A percentile compares a stretch with the other conserved stretches of the same genome.
Conservation (phyloP, 2,888 invertebrate genomes). For the Noctua fimbriata region DNA sequence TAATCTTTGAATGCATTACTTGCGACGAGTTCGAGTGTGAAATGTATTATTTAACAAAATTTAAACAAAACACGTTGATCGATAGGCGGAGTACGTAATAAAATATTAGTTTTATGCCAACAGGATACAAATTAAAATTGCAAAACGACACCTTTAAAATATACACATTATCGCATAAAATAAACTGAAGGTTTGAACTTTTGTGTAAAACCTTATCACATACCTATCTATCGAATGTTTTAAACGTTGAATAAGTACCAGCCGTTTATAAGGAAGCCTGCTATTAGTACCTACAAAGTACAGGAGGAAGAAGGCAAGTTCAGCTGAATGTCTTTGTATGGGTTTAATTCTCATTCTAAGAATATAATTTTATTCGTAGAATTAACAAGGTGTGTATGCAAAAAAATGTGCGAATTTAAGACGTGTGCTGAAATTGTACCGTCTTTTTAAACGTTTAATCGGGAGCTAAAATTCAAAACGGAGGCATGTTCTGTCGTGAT, state of each 20-base stretch:
- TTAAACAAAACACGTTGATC: slow-evolving; percentile 69
- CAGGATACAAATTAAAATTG: slow-evolving; percentile 81
- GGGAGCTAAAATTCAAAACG: slow-evolving; percentile 1
- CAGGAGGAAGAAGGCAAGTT: slow-evolving; percentile 34
- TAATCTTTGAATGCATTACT: slow-evolving; percentile 52
- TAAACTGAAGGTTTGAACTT: slow-evolving; percentile 39
- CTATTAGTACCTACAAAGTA: neutral
- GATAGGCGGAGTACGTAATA: slow-evolving; percentile 70
- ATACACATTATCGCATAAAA: slow-evolving; percentile 47
- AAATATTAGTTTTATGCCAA: slow-evolving; percentile 78
- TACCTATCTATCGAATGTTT: slow-evolving; percentile 40
- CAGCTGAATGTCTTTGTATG: slow-evolving; percentile 16
- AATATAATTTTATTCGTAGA: slow-evolving; percentile 23
- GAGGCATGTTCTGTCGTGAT: slow-evolving; percentile 21
- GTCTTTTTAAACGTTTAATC: neutral
- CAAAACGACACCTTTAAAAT: slow-evolving; percentile 60
- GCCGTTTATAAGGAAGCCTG: slow-evolving; percentile 17
- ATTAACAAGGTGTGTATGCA: neutral
- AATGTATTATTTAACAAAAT: slow-evolving; percentile 62
- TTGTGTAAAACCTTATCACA: slow-evolving; percentile 41
- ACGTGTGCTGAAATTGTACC: neutral
- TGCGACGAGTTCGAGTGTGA: slow-evolving; percentile 28
- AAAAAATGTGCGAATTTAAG: neutral
- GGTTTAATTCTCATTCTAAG: slow-evolving; percentile 6
- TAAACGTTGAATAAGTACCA: slow-evolving; percentile 3